Base-by-base conservation (phyloP, 2,797 vertebrate genomes). In the Pipistrellus nathusii region DNA sequence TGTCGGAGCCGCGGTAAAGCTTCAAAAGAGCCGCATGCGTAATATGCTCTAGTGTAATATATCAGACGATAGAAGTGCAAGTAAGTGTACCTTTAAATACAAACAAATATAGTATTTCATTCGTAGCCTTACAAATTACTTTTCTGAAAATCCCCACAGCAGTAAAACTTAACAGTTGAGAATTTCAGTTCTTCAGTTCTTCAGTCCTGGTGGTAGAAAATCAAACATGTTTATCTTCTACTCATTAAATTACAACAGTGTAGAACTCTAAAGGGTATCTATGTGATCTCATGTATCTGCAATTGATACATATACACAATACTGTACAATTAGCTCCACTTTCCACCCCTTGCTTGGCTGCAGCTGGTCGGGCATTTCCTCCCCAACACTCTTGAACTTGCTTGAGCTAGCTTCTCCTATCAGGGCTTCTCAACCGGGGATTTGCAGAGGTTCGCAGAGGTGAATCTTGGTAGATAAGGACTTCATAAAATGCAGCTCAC, bases 121-220 rank as follows among this genome's bases (percentile, higher is more conserved):
- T 1, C 17, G 89, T 2, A 41, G 32, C 7, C 68, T 73, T 76
- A 85, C 66, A 57, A 92, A 32, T 69, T 27, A 12, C 20, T 84
- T 81, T 95, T 32, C 62, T 44, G 85, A 88, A 81, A 80, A 51
- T 88, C 48, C 38, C 5, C 27, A 55, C 69, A 82, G 9, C 30
- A 48, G 62, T 71, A 72, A 92, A 85, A 59, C 3, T 48, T 77
- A 59, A 57, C 18, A 75, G 20, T 25, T 27, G 18, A 78, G 66
- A 62, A 53, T 91, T 95, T 87, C 3, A 1, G 8, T 91, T 85
- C 48, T 93, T 91, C 12, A 17, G 0, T 32, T 18, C n/a, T n/a
- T n/a, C n/a, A n/a, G n/a, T n/a, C n/a, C n/a, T 12, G 30, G 10
- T n/a, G 32, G 13, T 9, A 27, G 68, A 38, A 69, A 71, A 23